These are phyloP conservation scores for Protaetia brevitarsis DNA, from an alignment of 1,140 invertebrate genomes.

Conservation along the genomic window DNA sequence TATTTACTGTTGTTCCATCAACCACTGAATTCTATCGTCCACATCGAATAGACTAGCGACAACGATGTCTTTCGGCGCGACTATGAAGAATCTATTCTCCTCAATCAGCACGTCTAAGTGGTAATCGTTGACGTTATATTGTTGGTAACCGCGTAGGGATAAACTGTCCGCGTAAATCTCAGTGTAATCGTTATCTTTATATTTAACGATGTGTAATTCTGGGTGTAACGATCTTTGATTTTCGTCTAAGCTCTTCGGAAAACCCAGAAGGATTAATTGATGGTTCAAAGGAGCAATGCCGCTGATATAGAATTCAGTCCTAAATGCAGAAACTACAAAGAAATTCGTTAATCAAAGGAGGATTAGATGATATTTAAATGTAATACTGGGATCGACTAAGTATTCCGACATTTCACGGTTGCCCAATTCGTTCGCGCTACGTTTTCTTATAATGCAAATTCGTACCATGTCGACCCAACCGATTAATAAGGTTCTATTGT, in stretches of 20 bases:
- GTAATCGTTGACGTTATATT: constrained; percentile 90
- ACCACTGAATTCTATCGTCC: constrained; percentile 90
- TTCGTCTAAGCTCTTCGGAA: constrained; percentile 67
- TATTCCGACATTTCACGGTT: constrained; percentile 70
- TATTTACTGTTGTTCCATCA: constrained; percentile 73
- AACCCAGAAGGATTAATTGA: constrained; percentile 76
- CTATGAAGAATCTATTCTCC: constrained; percentile 89
- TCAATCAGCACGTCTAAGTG: constrained; percentile 83
- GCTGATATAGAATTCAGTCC: constrained; percentile 88
- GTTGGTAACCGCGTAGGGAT: constrained; percentile 73
- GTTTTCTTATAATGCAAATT: constrained; percentile 78
- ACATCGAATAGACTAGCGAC: constrained; percentile 86
- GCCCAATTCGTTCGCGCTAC: constrained; percentile 64
- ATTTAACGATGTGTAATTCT: constrained; percentile 81
- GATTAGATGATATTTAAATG: constrained; percentile 23
- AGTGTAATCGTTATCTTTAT: constrained; percentile 64
- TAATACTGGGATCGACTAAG: constrained; percentile 71
- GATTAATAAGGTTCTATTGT: constrained; percentile 80
- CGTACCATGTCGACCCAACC: constrained; percentile 92
- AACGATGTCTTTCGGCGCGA: constrained; percentile 93
- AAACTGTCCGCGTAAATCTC: constrained; percentile 83
- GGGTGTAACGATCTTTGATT: constrained; percentile 73
- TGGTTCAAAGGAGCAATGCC: constrained; percentile 83
- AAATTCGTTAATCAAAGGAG: constrained; percentile 18
- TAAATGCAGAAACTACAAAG: constrained; percentile 73